phyloP scores from a whole-genome alignment of 2,888 invertebrate species.

The Rhynchonema sp. region DNA sequence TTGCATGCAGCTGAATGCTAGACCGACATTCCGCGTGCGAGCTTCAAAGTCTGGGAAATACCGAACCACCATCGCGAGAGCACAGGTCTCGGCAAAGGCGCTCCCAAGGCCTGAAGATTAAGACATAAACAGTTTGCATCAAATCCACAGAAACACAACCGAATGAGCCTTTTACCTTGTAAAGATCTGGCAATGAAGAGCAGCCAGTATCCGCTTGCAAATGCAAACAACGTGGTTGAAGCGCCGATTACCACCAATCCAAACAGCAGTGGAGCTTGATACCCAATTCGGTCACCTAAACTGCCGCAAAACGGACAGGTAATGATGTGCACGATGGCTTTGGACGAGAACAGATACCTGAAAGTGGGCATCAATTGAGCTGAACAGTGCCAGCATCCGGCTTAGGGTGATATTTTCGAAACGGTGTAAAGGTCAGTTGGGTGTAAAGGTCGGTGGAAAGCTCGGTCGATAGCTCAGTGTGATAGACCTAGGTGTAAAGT shows the following conservation, averaged over 20 bases:
- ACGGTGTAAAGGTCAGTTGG: too few relatives aligned
- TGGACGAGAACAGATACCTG: neutral
- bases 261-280: neutral
- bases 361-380: too few relatives aligned
- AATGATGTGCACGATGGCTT: neutral
- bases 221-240: neutral
- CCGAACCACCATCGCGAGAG: neutral
- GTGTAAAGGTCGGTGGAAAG: too few relatives aligned
- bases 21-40: neutral
- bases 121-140: neutral
- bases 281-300: neutral
- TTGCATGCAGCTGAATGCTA: neutral
- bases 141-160: neutral
- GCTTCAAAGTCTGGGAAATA: neutral
- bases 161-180: neutral
- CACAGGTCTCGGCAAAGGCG: neutral
- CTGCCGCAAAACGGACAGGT: neutral
- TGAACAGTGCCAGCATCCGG: too few relatives aligned
- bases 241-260: neutral
- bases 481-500: too few relatives aligned
- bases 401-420: too few relatives aligned
- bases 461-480: too few relatives aligned
- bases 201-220: neutral
- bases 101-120: neutral
- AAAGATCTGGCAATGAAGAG: neutral